Evolutionary conservation across 2,888 invertebrate genomes (phyloP).

Genomic region (Eutolmus rufibarbis): DNA sequence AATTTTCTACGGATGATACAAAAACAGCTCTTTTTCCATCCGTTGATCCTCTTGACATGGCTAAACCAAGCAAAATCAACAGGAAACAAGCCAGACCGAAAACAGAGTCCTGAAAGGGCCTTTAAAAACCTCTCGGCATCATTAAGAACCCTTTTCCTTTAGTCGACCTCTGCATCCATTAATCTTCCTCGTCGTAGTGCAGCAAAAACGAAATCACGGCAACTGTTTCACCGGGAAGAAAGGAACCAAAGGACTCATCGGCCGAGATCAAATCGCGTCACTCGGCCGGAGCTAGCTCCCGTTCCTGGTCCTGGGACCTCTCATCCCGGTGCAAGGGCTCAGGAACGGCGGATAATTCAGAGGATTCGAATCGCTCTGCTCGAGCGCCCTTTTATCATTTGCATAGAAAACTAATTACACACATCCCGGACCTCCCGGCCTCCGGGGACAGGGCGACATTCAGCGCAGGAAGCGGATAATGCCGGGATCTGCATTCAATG

Average conservation of each 20-base stretch:
- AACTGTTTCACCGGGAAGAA: background rate
- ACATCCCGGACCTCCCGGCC: constrained; percentile 44
- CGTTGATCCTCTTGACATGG: background rate
- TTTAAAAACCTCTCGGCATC: background rate
- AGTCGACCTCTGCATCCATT: background rate
- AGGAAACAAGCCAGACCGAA: background rate
- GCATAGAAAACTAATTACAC: constrained; percentile 52
- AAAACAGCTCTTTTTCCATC: background rate
- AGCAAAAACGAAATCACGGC: background rate
- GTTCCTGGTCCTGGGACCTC: background rate
- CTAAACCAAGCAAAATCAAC: background rate
- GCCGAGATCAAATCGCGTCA: background rate
- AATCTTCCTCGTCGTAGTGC: background rate
- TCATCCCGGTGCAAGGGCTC: background rate
- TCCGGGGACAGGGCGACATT: constrained; percentile 46
- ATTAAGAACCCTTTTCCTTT: background rate
- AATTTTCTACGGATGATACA: background rate
- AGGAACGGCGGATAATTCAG: background rate
- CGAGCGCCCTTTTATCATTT: constrained; percentile 48
- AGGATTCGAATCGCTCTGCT: background rate
- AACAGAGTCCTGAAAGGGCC: background rate
- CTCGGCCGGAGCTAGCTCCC: background rate
- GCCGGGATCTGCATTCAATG: constrained; percentile 52
- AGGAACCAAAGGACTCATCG: background rate
- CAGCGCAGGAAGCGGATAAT: constrained; percentile 50